A percentile compares a stretch with the other conserved stretches of the same genome.
These are phyloP conservation scores for Phasia obesa DNA, from an alignment of 2,888 invertebrate genomes.

Conservation along the genomic window DNA sequence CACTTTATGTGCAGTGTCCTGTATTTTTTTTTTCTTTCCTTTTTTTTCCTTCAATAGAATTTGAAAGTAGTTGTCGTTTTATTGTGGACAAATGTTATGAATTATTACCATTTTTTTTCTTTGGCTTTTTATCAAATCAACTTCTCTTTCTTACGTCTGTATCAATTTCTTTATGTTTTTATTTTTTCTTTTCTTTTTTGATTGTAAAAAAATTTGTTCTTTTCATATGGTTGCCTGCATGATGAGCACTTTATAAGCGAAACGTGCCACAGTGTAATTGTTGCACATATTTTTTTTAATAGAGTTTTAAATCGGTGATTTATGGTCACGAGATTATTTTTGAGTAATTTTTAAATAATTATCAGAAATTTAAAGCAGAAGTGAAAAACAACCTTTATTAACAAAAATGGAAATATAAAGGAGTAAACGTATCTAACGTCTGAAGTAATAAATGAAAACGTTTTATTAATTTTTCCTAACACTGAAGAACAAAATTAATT, in stretches of 20 bases:
- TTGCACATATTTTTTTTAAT: background rate
- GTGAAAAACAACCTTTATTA: too few relatives aligned
- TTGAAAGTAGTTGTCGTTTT: slow-evolving; percentile 44
- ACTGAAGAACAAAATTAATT: too few relatives aligned
- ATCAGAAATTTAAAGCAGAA: background rate
- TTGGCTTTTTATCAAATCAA: slow-evolving; percentile 2
- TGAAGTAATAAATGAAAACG: too few relatives aligned
- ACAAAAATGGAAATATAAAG: too few relatives aligned
- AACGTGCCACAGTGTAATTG: slow-evolving; percentile 39
- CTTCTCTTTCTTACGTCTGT: background rate
- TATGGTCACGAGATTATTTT: slow-evolving; percentile 1
- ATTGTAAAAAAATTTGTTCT: background rate
- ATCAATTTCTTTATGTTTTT: background rate
- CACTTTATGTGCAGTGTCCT: slow-evolving; percentile 45
- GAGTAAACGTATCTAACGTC: too few relatives aligned
- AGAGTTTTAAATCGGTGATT: slow-evolving; percentile 1
- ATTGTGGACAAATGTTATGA: slow-evolving; percentile 67
- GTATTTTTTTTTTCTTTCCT: background rate
- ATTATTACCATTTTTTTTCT: slow-evolving; percentile 54
- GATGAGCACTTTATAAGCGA: slow-evolving; percentile 13
- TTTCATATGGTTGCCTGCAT: slow-evolving; percentile 4
- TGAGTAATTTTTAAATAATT: background rate
- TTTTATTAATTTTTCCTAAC: too few relatives aligned
- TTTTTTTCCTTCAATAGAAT: slow-evolving; percentile 16
- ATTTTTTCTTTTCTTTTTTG: too few relatives aligned